Conservation (phyloP, 1,140 invertebrate species). For the Marisa cornuarietis region DNA sequence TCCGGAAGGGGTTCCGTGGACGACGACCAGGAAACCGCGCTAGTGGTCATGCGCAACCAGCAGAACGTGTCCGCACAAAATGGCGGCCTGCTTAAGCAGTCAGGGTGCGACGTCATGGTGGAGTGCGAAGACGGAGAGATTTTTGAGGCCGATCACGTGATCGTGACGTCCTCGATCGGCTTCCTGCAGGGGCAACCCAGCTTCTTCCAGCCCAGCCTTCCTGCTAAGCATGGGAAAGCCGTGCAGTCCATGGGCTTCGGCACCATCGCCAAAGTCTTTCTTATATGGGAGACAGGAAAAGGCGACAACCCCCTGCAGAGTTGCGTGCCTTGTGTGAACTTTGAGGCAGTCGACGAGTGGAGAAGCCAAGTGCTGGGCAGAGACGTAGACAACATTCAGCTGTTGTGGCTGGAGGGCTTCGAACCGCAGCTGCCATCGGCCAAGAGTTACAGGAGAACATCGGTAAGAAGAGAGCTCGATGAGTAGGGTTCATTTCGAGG, state of each 20-base stretch:
- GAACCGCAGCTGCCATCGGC: conserved; percentile 3
- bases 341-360: neutral
- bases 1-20: neutral
- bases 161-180: conserved; percentile 20
- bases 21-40: neutral
- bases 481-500: no score
- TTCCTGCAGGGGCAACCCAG: conserved; percentile 1
- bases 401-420: conserved; percentile 1
- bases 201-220: conserved; percentile 5
- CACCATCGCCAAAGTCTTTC: conserved; percentile 18
- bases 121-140: conserved; percentile 21
- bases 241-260: conserved; percentile 15
- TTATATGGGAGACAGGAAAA: conserved; percentile 3
- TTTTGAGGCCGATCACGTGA: conserved; percentile 18
- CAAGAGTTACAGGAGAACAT: neutral
- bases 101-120: neutral
- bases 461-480: neutral
- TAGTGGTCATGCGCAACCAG: neutral
- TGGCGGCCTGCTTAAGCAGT: neutral
- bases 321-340: neutral
- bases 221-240: neutral
- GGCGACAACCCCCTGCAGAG: neutral
- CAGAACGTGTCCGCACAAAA: neutral
- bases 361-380: conserved; percentile 4
- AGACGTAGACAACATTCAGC: neutral